Evolutionary conservation across 2,888 invertebrate species (phyloP).

Genomic region (Idaea aversata): DNA sequence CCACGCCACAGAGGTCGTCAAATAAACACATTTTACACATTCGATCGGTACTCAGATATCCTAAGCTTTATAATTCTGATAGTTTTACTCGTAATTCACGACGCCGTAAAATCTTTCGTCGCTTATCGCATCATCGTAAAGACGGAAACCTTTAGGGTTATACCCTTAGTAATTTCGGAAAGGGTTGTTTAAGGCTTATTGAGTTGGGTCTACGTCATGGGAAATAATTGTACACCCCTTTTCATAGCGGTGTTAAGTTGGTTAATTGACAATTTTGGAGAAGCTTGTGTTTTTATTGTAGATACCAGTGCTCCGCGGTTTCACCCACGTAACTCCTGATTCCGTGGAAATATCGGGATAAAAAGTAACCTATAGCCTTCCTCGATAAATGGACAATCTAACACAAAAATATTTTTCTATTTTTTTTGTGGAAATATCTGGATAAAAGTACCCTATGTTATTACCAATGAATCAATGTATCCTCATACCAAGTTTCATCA

Average conservation of each 20-base stretch:
- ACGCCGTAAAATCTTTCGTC: background rate
- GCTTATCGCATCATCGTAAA: constrained; percentile 1
- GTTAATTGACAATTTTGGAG: background rate
- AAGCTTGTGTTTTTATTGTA: background rate
- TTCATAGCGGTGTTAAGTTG: background rate
- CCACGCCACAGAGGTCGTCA: background rate
- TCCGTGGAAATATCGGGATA: too few relatives aligned
- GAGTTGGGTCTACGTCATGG: background rate
- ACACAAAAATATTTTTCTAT: too few relatives aligned
- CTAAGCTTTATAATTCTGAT: background rate
- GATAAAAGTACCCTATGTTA: too few relatives aligned
- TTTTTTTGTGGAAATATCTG: too few relatives aligned
- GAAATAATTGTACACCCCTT: background rate
- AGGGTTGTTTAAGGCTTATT: background rate
- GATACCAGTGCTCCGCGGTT: too few relatives aligned
- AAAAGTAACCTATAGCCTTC: too few relatives aligned
- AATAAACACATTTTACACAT: background rate
- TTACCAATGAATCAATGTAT: too few relatives aligned
- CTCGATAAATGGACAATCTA: too few relatives aligned
- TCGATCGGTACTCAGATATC: background rate
- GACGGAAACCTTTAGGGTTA: background rate
- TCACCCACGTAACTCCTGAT: too few relatives aligned
- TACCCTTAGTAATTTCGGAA: background rate
- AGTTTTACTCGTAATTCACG: background rate
- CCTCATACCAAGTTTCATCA: too few relatives aligned